Evolutionary conservation across 1,140 invertebrate species (phyloP).

Genomic region (Drusus annulatus): DNA sequence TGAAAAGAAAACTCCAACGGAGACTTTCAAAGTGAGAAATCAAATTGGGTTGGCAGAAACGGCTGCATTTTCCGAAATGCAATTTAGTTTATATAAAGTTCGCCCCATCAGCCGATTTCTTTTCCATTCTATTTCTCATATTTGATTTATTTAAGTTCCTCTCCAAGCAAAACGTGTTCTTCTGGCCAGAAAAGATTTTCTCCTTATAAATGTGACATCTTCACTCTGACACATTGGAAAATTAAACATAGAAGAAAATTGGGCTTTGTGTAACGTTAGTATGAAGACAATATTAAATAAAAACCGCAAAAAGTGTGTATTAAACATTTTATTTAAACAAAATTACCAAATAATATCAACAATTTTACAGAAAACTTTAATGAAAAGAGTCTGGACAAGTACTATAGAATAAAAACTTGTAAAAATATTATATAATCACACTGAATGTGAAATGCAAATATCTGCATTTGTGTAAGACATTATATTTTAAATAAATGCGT

Average conservation of each 20-base stretch:
- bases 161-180: neutral
- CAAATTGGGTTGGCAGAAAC: constrained; percentile 6
- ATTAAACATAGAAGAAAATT: neutral
- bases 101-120: constrained; percentile 26
- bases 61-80: constrained; percentile 32
- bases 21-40: constrained; percentile 1
- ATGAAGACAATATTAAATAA: too few species aligned
- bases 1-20: neutral
- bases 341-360: too few species aligned
- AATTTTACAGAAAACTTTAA: too few species aligned
- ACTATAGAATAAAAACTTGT: too few species aligned
- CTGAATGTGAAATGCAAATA: too few species aligned
- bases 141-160: constrained; percentile 19
- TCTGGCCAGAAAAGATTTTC: neutral
- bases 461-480: too few species aligned
- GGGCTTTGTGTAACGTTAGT: too few species aligned
- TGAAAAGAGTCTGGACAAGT: too few species aligned
- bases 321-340: too few species aligned
- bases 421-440: too few species aligned
- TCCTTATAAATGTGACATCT: neutral
- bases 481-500: too few species aligned
- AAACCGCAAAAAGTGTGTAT: too few species aligned
- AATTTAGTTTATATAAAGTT: constrained; percentile 37
- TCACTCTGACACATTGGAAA: neutral
- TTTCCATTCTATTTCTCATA: constrained; percentile 5